phyloP scores from a whole-genome alignment of 2,113 vertebrate species.

The Glaucomys volans region DNA sequence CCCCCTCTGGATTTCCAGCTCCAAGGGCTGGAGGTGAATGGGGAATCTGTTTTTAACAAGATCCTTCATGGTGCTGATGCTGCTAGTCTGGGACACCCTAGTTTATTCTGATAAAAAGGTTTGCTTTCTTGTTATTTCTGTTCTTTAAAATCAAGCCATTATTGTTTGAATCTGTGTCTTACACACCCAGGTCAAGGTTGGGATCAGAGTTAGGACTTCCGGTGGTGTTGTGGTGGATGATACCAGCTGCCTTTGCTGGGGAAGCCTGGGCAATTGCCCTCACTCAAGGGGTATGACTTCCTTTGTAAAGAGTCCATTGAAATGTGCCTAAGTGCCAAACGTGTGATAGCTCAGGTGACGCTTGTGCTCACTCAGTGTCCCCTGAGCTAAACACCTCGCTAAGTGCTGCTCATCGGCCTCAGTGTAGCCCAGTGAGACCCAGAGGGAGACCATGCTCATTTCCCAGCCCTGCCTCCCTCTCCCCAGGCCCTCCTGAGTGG shows the following conservation, averaged over 20 bases:
- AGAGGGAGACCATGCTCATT: background rate
- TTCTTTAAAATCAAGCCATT: background rate
- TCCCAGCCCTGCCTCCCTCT: background rate
- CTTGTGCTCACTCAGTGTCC: background rate
- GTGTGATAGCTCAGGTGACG: background rate
- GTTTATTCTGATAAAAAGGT: background rate
- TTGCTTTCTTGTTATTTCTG: background rate
- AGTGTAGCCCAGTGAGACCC: background rate
- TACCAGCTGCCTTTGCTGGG: background rate
- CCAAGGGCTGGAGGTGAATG: background rate
- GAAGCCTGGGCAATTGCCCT: background rate
- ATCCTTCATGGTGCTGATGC: background rate
- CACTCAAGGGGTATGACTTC: background rate
- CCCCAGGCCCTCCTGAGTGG: background rate
- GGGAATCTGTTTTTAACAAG: constrained; percentile 46
- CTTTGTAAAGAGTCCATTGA: background rate
- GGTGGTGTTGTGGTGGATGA: background rate
- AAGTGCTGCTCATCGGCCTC: background rate
- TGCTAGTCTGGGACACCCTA: background rate
- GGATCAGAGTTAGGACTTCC: background rate
- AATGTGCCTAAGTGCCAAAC: background rate
- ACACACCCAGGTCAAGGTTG: background rate
- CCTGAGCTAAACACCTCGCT: background rate
- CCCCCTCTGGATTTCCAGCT: background rate
- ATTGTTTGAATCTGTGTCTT: background rate